phyloP scores from a whole-genome alignment of 2,888 invertebrate species.

The Phalangium opilio region DNA sequence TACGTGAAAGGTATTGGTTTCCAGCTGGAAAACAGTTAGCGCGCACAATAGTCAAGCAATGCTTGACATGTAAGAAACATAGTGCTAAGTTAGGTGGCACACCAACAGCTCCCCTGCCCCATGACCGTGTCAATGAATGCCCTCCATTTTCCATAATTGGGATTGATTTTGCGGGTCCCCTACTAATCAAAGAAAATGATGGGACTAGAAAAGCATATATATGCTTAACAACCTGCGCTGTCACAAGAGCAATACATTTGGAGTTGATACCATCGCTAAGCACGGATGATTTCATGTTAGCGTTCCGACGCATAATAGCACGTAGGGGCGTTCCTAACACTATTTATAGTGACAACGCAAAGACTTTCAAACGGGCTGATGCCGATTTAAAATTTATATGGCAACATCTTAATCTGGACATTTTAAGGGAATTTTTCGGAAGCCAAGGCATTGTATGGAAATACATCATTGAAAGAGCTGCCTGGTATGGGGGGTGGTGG shows the following conservation, averaged over 20 bases:
- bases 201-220: constrained; percentile 26
- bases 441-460: constrained; percentile 21
- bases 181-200: constrained; percentile 16
- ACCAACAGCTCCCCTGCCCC: too few species aligned
- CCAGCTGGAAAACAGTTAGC: too few species aligned
- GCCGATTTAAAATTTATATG: constrained; percentile 27
- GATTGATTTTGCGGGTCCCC: too few species aligned
- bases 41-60: too few species aligned
- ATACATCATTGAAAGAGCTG: constrained; percentile 30
- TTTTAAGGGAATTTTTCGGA: constrained; percentile 2
- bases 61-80: too few species aligned
- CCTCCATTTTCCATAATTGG: too few species aligned
- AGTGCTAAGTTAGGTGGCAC: too few species aligned
- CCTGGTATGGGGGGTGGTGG: constrained; percentile 35
- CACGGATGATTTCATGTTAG: constrained; percentile 24
- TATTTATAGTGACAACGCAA: constrained; percentile 30
- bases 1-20: too few species aligned
- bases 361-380: constrained; percentile 28
- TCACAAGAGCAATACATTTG: constrained; percentile 29
- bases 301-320: constrained; percentile 26
- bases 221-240: constrained; percentile 29
- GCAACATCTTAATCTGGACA: constrained; percentile 6
- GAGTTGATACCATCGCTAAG: constrained; percentile 26
- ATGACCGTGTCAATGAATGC: too few species aligned
- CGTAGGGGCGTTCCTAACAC: constrained; percentile 25